Conservation (phyloP, 2,797 vertebrate species). For the Danio kyathit region DNA sequence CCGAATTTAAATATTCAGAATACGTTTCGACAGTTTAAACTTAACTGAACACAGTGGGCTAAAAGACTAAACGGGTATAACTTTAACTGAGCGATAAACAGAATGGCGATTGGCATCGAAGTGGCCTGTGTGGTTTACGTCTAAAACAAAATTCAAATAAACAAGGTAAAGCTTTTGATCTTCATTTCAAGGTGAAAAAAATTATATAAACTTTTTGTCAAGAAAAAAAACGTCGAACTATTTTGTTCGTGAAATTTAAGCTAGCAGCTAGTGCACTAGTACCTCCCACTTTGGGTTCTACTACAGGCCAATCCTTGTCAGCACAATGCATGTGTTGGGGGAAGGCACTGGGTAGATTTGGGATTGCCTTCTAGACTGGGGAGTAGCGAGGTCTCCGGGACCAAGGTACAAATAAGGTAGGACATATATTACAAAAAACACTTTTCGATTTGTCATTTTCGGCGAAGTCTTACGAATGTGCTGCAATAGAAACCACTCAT, state of each 20-base stretch:
- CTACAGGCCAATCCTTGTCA: slow-evolving; percentile 31
- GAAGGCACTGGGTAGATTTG: slow-evolving; percentile 6
- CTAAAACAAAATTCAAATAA: too few relatives aligned
- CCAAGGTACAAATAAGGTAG: slow-evolving; percentile 49
- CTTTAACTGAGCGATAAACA: too few relatives aligned
- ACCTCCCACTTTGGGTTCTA: slow-evolving; percentile 18
- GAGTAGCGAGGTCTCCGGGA: slow-evolving; percentile 30
- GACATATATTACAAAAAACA: slow-evolving; percentile 18
- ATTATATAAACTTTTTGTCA: neutral
- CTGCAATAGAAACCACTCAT: neutral
- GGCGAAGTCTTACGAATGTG: neutral
- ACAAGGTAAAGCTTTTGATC: too few relatives aligned
- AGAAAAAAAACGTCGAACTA: neutral
- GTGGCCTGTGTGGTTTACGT: too few relatives aligned
- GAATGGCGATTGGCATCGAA: too few relatives aligned
- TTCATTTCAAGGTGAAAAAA: neutral
- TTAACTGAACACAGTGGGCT: too few relatives aligned
- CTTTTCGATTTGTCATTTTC: slow-evolving; percentile 13
- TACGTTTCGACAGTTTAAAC: too few relatives aligned
- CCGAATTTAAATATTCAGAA: too few relatives aligned
- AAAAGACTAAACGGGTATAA: too few relatives aligned
- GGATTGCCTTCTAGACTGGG: slow-evolving; percentile 14
- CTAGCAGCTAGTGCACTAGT: neutral
- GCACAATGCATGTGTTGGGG: slow-evolving; percentile 30
- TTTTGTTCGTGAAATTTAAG: neutral